A percentile compares a stretch with the other conserved stretches of the same genome.
Conservation (phyloP, 2,113 vertebrate genomes). For the Nibea albiflora region DNA sequence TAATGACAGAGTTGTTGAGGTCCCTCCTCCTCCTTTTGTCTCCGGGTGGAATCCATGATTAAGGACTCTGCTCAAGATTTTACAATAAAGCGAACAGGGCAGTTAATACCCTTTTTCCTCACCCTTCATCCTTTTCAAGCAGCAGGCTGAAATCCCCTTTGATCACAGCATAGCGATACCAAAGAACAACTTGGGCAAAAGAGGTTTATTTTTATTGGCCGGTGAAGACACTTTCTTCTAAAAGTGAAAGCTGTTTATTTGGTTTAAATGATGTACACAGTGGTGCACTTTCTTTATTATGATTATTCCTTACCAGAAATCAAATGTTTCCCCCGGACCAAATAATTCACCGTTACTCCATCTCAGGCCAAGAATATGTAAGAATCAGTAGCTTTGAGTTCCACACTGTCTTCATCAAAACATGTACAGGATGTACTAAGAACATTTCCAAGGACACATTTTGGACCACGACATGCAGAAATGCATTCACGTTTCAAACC, state of each 20-base stretch:
- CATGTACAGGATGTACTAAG: too few species aligned
- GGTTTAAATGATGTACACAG: slow-evolving; percentile 8
- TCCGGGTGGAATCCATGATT: slow-evolving; percentile 49
- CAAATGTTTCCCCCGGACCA: neutral
- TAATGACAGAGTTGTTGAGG: slow-evolving; percentile 71
- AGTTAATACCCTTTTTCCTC: slow-evolving; percentile 67
- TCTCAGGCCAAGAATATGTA: neutral
- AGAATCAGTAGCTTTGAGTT: neutral
- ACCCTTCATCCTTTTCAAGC: slow-evolving; percentile 43
- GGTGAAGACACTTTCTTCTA: neutral
- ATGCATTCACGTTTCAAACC: neutral
- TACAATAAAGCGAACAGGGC: slow-evolving; percentile 65
- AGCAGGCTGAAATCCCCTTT: slow-evolving; percentile 47
- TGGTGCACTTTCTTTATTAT: neutral
- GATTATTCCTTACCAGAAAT: slow-evolving; percentile 14
- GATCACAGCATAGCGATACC: slow-evolving; percentile 36
- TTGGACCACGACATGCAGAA: neutral
- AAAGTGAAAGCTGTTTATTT: slow-evolving; percentile 18
- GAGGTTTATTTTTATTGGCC: slow-evolving; percentile 24
- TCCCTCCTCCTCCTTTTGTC: slow-evolving; percentile 62
- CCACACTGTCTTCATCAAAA: neutral
- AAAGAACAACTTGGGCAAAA: slow-evolving; percentile 40
- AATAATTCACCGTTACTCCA: neutral
- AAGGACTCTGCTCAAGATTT: slow-evolving; percentile 64
- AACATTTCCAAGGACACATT: neutral